Evolutionary conservation across 2,888 invertebrate species (phyloP), one percentile per base, ranked within the genome.

Genomic region (Agonopterix subpropinquella): DNA sequence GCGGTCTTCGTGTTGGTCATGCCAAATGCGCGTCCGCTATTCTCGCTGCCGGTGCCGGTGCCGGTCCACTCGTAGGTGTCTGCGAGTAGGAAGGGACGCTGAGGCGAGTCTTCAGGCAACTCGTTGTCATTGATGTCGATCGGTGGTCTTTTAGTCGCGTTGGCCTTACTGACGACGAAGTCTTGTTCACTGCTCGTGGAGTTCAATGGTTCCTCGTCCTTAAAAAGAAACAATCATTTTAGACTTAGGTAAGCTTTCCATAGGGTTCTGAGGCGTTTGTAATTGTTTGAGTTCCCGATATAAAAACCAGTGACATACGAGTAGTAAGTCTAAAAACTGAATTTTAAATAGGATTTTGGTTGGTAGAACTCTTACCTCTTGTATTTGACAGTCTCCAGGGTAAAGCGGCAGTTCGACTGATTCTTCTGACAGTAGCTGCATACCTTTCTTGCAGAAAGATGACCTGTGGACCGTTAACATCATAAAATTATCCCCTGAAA

Each of bases 361-460:
- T 36, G 11, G 28, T 41, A 37, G 35, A 46, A 47, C 42, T 11
- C 42, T 51, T 58, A 91, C 91, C 63, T 89, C 80, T 45, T 92
- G 91, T 55, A 93, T 80, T 70, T 92, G 91, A 68, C 96, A 97
- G 61, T 95, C 92, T 2, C 95, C 96, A 0, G 94, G 91, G 63
- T 92, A 92, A 2, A 97, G 89, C 1, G 93, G 93, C 54, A 96
- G 77, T 47, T 92, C 92, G 1, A 94, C 90, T 0, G 95, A 91
- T 49, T 91, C 90, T 7, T 94, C 95, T 0, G 95, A 93, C 57
- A 93, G 91, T 35, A 97, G 79, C 48, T 92, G 90, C 36, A 96
- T 82, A 47, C 92, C 93, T 58, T 93, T 92, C 60, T 93, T 93
- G 71, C 96, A 97, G 50, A 95, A 91, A 0, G 96, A 96, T 50